Percentiles rank a stretch among this genome's conserved stretches.
phyloP scores from a whole-genome alignment of 2,797 vertebrate species.

The Chiropotes sagulatus region DNA sequence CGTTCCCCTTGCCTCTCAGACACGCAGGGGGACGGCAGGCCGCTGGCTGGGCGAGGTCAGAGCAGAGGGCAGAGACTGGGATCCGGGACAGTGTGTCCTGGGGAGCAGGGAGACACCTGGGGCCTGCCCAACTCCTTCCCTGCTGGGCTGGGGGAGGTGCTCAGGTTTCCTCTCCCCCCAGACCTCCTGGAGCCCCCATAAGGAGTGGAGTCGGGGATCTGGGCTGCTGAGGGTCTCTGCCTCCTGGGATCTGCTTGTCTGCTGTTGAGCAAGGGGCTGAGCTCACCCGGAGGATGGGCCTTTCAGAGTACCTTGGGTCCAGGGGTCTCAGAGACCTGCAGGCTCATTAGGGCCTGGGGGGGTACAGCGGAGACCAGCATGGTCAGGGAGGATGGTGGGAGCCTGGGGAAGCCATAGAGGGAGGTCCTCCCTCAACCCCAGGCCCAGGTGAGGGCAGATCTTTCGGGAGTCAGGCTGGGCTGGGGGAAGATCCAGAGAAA shows the following conservation, averaged over 20 bases:
- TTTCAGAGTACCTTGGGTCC: neutral
- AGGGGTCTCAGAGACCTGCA: neutral
- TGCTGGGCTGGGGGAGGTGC: neutral
- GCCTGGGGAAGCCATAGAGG: neutral
- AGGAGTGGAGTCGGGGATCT: constrained; percentile 33
- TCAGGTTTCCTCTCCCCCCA: neutral
- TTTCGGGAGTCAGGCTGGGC: neutral
- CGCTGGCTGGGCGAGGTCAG: neutral
- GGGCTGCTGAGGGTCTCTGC: neutral
- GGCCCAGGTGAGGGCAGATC: neutral
- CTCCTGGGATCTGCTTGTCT: constrained; percentile 27
- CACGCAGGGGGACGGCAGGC: neutral
- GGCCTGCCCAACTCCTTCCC: constrained; percentile 39
- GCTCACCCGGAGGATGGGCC: neutral
- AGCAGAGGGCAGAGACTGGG: neutral
- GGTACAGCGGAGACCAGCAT: neutral
- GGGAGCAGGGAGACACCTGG: neutral
- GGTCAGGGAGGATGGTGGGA: neutral
- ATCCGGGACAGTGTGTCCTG: neutral
- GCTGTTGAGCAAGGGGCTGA: constrained; percentile 8
- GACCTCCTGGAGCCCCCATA: neutral
- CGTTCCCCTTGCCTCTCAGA: neutral
- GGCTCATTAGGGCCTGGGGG: neutral
- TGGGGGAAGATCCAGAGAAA: neutral
- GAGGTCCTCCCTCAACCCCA: neutral